Percentiles rank a stretch among this genome's conserved stretches.
phyloP scores from a whole-genome alignment of 2,113 vertebrate genomes.

The Phalacrocorax brasilianus region DNA sequence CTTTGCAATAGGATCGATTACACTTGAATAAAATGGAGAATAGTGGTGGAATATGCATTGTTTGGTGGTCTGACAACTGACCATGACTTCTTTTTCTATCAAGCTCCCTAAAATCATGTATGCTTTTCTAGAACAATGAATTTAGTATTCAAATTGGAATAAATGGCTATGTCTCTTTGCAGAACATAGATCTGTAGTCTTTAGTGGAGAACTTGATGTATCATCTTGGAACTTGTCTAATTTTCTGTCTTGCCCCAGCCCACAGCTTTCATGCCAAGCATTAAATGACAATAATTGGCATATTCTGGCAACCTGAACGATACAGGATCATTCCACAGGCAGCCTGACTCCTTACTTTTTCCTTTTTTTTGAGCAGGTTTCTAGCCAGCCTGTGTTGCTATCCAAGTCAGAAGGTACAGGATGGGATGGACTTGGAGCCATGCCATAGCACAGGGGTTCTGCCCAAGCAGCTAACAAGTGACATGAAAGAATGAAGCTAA shows the following conservation, averaged over 20 bases:
- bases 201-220: neutral
- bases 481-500: neutral
- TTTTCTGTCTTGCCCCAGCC: neutral
- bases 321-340: neutral
- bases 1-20: neutral
- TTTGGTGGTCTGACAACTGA: neutral
- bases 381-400: accelerated
- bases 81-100: neutral
- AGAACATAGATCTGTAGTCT: neutral
- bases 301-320: neutral
- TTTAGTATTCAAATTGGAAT: neutral
- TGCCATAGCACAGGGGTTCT: neutral
- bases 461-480: neutral
- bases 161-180: neutral
- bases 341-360: neutral
- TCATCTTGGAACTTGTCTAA: neutral
- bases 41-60: neutral
- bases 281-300: neutral
- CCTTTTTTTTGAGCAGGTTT: neutral
- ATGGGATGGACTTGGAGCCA: neutral
- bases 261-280: neutral
- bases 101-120: neutral
- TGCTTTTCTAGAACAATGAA: neutral
- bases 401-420: neutral
- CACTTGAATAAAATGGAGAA: neutral